A percentile compares a stretch with the other conserved stretches of the same genome.
Evolutionary conservation across 2,888 invertebrate genomes (phyloP).

Genomic region (Pelosia muscerda): DNA sequence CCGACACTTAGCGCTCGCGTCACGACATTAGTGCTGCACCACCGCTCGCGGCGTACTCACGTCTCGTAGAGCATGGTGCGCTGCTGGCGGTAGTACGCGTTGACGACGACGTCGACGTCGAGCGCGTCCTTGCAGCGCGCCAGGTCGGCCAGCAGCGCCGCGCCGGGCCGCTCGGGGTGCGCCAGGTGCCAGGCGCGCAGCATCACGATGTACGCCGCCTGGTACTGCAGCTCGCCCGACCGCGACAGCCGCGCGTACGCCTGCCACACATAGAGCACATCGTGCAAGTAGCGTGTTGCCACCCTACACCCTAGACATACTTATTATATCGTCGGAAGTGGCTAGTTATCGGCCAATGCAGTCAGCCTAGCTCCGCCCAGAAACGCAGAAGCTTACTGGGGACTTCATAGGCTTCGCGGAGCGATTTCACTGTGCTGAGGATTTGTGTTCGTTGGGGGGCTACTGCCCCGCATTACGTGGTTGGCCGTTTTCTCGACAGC

Average conservation of each 20-base stretch:
- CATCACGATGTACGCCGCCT: conserved; percentile 49
- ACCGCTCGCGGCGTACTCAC: conserved; percentile 55
- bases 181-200: conserved; percentile 57
- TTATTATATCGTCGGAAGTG: too few species aligned
- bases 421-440: too few species aligned
- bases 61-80: conserved; percentile 77
- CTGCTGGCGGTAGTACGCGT: conserved; percentile 67
- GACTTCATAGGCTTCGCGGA: too few species aligned
- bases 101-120: conserved; percentile 67
- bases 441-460: too few species aligned
- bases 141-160: conserved; percentile 30
- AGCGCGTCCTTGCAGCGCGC: conserved; percentile 25
- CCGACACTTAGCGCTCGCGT: background rate
- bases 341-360: too few species aligned
- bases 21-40: background rate
- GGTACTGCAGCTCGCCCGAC: conserved; percentile 21
- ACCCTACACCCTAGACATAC: too few species aligned
- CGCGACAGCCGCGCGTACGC: conserved; percentile 27
- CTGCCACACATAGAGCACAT: conserved; percentile 25
- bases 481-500: too few species aligned
- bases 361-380: too few species aligned
- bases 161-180: conserved; percentile 18
- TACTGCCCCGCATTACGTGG: too few species aligned
- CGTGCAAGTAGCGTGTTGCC: too few species aligned
- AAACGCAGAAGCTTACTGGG: too few species aligned